Base-by-base conservation (phyloP, 1,140 invertebrate genomes). In the Planococcus citri region DNA sequence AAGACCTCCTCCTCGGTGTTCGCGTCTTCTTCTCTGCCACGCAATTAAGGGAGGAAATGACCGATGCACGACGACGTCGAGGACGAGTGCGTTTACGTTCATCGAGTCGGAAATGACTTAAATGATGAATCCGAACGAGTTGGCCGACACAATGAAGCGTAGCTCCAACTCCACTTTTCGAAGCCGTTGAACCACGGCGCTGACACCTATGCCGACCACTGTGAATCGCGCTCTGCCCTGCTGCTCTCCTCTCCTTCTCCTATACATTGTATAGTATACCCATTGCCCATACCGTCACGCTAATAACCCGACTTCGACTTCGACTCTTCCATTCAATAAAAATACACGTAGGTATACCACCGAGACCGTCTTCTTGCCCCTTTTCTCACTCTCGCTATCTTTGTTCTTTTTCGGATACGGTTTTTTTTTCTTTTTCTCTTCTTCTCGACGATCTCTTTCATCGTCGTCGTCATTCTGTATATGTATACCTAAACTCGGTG, bases 11-110 rank as follows among this genome's bases (percentile, higher is more conserved):
- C n/a, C n/a, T n/a, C n/a, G n/a, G n/a, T n/a, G n/a, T n/a, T n/a
- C n/a, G n/a, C n/a, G n/a, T n/a, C n/a, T n/a, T n/a, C 41, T 9
- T 51, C 41, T 14, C 17, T 51, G n/a, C 17, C 6, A 51, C 41
- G 41, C 41, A 51, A 51, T 51, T 51, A 51, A n/a, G 41, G 60
- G 60, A 64, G 60, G 60, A 64, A 64, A 64, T 64, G 60, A 64
- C 21, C 60, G 60, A 64, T 25, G 8, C 6, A 25, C 22, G 21
- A 25, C 8, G 25, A 64, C 10, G 60, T 64, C n/a, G n/a, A n/a
- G n/a, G n/a, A n/a, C n/a, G n/a, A n/a, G n/a, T 41, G 9, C 37
- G 37, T 10, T 9, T 41, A n/a, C 9, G 37, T 41, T 41, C 9
- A n/a, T n/a, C 9, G 37, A n/a, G 41, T 51, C 41, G 41, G 41